These are phyloP conservation scores for Drosophila ambigua DNA, from an alignment of 1,140 invertebrate genomes.

Conservation along the genomic window DNA sequence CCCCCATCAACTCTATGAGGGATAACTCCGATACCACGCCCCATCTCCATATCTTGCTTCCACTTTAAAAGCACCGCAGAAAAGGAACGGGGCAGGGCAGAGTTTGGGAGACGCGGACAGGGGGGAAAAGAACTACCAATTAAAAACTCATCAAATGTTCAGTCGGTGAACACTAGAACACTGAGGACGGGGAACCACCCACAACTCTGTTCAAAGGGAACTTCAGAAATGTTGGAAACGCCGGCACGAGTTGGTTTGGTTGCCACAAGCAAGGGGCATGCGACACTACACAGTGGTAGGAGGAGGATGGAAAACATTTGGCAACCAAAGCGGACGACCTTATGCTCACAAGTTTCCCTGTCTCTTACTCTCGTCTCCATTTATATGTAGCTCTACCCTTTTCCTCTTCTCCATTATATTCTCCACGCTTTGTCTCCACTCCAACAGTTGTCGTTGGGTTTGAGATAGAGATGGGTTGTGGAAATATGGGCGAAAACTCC, in stretches of 20 bases:
- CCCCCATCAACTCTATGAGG: slow-evolving; percentile 14
- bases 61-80: slow-evolving; percentile 11
- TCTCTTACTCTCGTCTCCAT: slow-evolving; percentile 1
- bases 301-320: slow-evolving; percentile 39
- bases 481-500: too few species aligned
- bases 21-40: slow-evolving; percentile 1
- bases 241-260: slow-evolving; percentile 3
- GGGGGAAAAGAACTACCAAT: slow-evolving; percentile 42
- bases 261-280: slow-evolving; percentile 30
- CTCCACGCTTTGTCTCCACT: too few species aligned
- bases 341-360: slow-evolving; percentile 38
- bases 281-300: background rate
- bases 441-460: too few species aligned
- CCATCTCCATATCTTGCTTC: slow-evolving; percentile 2
- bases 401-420: background rate
- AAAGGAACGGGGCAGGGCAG: background rate
- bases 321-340: slow-evolving; percentile 43
- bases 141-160: slow-evolving; percentile 59
- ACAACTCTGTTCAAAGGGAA: slow-evolving; percentile 44
- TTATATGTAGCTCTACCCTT: background rate
- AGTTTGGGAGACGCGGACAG: slow-evolving; percentile 5
- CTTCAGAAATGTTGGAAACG: slow-evolving; percentile 19
- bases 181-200: slow-evolving; percentile 11
- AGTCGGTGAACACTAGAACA: slow-evolving; percentile 7
- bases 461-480: too few species aligned